phyloP scores from a whole-genome alignment of 2,113 vertebrate species.

The Dromas ardeola region DNA sequence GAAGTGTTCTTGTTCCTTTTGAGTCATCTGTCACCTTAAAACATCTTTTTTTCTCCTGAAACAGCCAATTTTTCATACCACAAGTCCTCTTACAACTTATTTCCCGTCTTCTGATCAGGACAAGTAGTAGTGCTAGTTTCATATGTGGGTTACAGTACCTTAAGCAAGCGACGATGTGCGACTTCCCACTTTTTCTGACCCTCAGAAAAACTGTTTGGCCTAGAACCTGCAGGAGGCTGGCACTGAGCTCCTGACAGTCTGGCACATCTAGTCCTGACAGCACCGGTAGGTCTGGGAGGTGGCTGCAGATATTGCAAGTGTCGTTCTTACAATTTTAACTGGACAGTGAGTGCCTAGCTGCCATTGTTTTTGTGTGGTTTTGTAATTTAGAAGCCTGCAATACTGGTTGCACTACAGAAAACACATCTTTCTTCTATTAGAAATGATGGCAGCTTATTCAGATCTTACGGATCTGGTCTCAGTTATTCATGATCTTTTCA shows the following conservation, averaged over 20 bases:
- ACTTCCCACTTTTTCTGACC: neutral
- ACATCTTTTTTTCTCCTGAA: neutral
- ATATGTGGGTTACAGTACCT: neutral
- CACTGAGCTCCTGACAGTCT: neutral
- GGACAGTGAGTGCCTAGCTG: neutral
- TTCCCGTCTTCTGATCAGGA: neutral
- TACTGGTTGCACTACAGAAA: neutral
- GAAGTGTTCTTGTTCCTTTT: neutral
- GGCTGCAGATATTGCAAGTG: neutral
- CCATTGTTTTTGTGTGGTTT: neutral
- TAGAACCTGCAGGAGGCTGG: neutral
- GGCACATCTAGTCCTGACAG: neutral
- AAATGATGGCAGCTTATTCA: neutral
- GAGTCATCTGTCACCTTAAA: neutral
- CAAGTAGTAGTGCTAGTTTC: neutral
- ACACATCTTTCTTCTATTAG: neutral
- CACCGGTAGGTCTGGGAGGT: accelerated
- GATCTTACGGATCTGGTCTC: neutral
- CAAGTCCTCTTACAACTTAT: neutral
- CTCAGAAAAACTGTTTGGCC: neutral
- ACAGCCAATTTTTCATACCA: neutral
- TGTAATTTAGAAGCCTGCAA: neutral
- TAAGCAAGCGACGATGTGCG: neutral
- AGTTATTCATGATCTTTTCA: neutral
- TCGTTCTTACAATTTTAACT: neutral